Conservation (phyloP, 2,113 vertebrate species). For the Zapornia atra region DNA sequence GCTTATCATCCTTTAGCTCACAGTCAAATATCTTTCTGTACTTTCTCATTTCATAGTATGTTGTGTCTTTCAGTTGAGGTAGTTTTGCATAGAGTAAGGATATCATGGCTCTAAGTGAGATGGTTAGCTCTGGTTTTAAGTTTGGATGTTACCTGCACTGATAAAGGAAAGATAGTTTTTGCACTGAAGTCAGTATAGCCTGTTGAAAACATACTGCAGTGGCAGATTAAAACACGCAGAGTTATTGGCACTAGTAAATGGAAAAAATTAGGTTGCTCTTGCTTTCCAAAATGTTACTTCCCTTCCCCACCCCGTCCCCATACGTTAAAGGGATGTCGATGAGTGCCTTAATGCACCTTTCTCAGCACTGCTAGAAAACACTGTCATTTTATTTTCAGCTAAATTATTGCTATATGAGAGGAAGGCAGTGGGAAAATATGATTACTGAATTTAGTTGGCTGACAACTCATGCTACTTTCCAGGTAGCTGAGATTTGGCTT, state of each 20-base stretch:
- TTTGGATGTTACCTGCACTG: neutral
- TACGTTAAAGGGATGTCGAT: neutral
- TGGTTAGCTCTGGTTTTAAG: neutral
- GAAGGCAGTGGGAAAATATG: accelerated
- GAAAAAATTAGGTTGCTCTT: neutral
- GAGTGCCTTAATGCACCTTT: neutral
- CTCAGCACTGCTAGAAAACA: neutral
- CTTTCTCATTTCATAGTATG: neutral
- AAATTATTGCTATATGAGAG: neutral
- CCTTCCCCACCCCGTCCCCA: neutral
- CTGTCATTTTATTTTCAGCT: neutral
- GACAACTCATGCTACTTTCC: neutral
- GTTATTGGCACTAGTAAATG: neutral
- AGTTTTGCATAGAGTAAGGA: neutral
- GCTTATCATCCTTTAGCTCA: neutral
- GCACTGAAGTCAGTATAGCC: neutral
- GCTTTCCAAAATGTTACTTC: neutral
- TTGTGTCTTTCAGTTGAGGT: neutral
- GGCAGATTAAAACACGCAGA: neutral
- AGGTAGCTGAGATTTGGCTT: neutral
- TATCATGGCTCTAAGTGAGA: neutral
- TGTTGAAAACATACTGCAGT: neutral
- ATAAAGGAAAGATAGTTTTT: neutral
- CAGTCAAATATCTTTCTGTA: neutral
- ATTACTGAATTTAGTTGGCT: neutral